Evolutionary conservation across 2,888 invertebrate genomes (phyloP).

Genomic region (Perizoma affinitatum): DNA sequence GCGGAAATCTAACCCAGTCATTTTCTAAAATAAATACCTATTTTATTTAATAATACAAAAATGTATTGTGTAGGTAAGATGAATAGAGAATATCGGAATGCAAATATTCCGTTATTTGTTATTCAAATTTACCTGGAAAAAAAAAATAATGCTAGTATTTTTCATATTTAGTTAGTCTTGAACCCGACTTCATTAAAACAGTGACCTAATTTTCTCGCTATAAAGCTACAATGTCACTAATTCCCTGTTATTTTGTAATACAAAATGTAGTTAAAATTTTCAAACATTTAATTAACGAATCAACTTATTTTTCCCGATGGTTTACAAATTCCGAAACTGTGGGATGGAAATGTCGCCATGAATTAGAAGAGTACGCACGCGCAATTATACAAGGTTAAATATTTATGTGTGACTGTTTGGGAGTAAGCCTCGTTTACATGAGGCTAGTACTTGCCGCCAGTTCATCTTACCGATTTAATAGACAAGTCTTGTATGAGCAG

Average conservation of each 20-base stretch:
- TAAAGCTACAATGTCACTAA: constrained; percentile 42
- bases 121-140: not conserved
- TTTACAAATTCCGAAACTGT: constrained; percentile 26
- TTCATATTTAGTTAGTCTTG: not conserved
- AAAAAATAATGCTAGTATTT: not conserved
- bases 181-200: constrained; percentile 5
- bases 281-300: constrained; percentile 51
- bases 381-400: constrained; percentile 28
- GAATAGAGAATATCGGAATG: too few species aligned
- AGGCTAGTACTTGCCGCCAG: not conserved
- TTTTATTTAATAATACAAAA: too few species aligned
- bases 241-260: constrained; percentile 45
- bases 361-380: constrained; percentile 29
- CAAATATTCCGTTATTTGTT: too few species aligned
- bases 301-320: constrained; percentile 34
- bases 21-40: too few species aligned
- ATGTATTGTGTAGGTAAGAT: too few species aligned
- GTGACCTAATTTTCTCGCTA: constrained; percentile 45
- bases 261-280: constrained; percentile 49
- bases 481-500: too few species aligned
- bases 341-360: constrained; percentile 27
- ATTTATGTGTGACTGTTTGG: constrained; percentile 22
- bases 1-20: too few species aligned
- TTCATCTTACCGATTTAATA: not conserved
- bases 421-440: constrained; percentile 5